Evolutionary conservation across 2,113 vertebrate genomes (phyloP).

Genomic region (Lophura nycthemera): DNA sequence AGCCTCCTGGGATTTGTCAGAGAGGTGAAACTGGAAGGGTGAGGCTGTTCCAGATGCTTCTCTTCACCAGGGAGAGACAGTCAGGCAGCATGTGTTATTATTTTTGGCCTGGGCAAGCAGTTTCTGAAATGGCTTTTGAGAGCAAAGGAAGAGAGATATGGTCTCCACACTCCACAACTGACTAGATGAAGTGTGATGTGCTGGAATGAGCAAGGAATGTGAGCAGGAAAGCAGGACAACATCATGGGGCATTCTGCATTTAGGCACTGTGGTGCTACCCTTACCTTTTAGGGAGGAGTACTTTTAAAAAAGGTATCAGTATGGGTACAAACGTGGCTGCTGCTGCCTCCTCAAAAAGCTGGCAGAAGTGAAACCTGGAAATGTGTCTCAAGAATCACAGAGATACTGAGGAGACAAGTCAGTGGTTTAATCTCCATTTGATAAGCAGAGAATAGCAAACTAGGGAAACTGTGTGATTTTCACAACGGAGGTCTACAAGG

Average conservation of each 20-base stretch:
- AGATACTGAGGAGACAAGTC: neutral
- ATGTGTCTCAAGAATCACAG: neutral
- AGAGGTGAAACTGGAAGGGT: neutral
- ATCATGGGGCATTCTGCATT: neutral
- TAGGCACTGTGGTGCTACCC: neutral
- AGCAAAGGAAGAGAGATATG: accelerated
- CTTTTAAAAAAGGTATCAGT: neutral
- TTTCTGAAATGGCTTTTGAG: neutral
- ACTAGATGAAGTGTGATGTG: neutral
- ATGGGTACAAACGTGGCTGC: accelerated
- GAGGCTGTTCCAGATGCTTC: neutral
- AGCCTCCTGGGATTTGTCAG: neutral
- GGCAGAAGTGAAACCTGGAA: neutral
- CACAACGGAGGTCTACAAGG: neutral
- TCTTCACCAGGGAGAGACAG: neutral
- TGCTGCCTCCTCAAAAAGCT: neutral
- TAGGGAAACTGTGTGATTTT: accelerated
- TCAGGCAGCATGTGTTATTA: neutral
- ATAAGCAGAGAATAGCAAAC: neutral
- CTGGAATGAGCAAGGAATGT: neutral
- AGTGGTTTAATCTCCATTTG: neutral
- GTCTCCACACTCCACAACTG: neutral
- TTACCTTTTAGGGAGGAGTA: neutral
- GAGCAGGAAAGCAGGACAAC: neutral
- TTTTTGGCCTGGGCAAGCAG: neutral